Evolutionary conservation across 2,113 vertebrate species (phyloP), one percentile per base, ranked within the genome.

Genomic region (Colistium nudipinnis): DNA sequence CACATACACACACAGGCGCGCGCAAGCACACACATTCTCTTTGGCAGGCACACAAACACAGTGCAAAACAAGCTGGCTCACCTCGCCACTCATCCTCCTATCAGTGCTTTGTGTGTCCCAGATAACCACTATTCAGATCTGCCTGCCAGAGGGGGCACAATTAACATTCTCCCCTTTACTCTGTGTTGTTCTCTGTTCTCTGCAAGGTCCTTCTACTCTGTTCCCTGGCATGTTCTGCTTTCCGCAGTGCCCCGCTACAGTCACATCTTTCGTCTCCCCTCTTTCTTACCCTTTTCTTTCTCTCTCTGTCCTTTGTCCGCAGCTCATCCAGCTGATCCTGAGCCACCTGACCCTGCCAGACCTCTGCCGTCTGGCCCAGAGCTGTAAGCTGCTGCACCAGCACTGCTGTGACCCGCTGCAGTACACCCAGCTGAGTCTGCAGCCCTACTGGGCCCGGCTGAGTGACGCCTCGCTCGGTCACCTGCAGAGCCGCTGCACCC

Each of bases 241-340:
- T 57, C 39, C 65, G 14, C 31, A 19, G 2, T 38, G 45, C 27
- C 30, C 28, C 17, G n/a, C 33, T 36, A 20, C 53, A 57, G 28
- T 16, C 27, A 62, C 43, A 49, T 41, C 22, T 71, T 74, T 80
- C 70, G 45, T 59, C 33, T 60, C 19, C 55, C 31, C 44, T 35
- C 30, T 73, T 48, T 52, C 44, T 30, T 41, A 17, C 22, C 59
- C 39, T 52, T 43, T 48, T 38, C 7, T 62, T 38, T 65, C 52
- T 43, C 78, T 66, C 68, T 70, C 61, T 39, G 2, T 76, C 70
- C 56, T 73, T 74, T 38, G 3, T 83, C 74, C 59, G 4, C 82
- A 99, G 98, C 94, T 98, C 84, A 97, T 98, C 93, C 97, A 99
- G 83, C 85, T 99, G 93, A 97, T 99, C 80, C 91, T 99, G 93